phyloP scores from a whole-genome alignment of 2,888 invertebrate genomes.

The Dioctria linearis region DNA sequence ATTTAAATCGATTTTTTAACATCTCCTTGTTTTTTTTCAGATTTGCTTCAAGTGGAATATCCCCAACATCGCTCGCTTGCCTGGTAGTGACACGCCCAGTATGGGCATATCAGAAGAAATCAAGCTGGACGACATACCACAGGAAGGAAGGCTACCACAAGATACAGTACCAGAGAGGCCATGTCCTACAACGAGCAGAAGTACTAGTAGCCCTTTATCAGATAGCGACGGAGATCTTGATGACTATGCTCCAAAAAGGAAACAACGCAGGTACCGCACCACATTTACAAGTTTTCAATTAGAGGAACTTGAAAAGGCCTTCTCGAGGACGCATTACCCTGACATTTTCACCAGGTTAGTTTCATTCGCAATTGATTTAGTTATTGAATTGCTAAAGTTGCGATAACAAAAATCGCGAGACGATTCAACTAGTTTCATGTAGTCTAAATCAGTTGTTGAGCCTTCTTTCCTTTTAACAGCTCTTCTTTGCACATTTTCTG shows the following conservation, averaged over 20 bases:
- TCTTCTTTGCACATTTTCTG: background rate
- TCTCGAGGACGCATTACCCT: conserved; percentile 97
- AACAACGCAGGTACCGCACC: conserved; percentile 92
- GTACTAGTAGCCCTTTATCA: conserved; percentile 72
- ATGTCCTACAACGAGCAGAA: conserved; percentile 70
- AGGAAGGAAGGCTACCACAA: conserved; percentile 70
- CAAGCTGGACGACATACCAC: conserved; percentile 71
- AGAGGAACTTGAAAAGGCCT: conserved; percentile 97
- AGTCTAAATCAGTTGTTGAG: background rate
- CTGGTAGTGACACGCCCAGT: conserved; percentile 58
- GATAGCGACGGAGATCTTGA: conserved; percentile 79
- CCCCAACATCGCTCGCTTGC: conserved; percentile 58
- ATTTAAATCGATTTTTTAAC: conserved; percentile 46
- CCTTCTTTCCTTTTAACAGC: background rate
- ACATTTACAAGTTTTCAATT: conserved; percentile 95
- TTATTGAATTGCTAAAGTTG: too few species aligned
- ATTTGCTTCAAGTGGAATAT: conserved; percentile 50
- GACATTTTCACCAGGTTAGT: conserved; percentile 95
- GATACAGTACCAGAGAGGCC: conserved; percentile 70
- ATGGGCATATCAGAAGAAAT: conserved; percentile 73
- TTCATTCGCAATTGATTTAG: too few species aligned
- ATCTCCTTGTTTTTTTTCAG: conserved; percentile 55
- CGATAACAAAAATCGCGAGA: background rate
- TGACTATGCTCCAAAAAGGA: conserved; percentile 89
- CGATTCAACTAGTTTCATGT: background rate